Evolutionary conservation across 2,888 invertebrate species (phyloP), one percentile per base, ranked within the genome.

Genomic region (Acanthosepion lycidas): DNA sequence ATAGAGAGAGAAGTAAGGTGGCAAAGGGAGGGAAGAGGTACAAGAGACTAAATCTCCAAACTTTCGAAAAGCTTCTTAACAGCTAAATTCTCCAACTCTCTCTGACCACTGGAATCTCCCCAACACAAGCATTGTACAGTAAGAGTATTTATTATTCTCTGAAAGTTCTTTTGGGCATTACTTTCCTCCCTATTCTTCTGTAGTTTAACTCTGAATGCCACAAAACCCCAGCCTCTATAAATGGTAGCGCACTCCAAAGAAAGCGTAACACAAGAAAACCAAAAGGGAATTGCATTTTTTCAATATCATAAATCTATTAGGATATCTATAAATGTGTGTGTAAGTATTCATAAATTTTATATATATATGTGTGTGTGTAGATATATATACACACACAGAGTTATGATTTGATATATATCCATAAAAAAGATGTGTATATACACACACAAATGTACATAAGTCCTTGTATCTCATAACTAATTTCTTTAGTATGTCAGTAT

Each of bases 131-230:
- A 78, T 5, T 78, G n/a, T n/a, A n/a, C 78, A 78, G n/a, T n/a
- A 78, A n/a, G n/a, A 78, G 78, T 78, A 78, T 78, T 78, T 78
- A 78, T n/a, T n/a, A 78, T 78, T 78, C 78, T 59, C 59, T 59
- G 23, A 59, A 59, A 59, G 59, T n/a, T n/a, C 28, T 78, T 78
- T 78, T 78, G 28, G 78, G 78, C 78, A 78, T 78, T 78, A n/a
- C n/a, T n/a, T n/a, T 28, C 78, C 78, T 78, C n/a, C 28, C 78
- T 12, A 9, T 15, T 15, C 78, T 15, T 4, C 18, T 33, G 23
- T 33, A 78, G 15, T 12, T 18, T n/a, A 78, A 78, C 33, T 12
- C 33, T 9, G 78, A 78, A 78, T 78, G 15, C 78, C n/a, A n/a
- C 78, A 33, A 28, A 78, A 78, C 64, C 51, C 64, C 78, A n/a